Evolutionary conservation across 2,888 invertebrate genomes (phyloP).

Genomic region (Carterocephalus palaemon): DNA sequence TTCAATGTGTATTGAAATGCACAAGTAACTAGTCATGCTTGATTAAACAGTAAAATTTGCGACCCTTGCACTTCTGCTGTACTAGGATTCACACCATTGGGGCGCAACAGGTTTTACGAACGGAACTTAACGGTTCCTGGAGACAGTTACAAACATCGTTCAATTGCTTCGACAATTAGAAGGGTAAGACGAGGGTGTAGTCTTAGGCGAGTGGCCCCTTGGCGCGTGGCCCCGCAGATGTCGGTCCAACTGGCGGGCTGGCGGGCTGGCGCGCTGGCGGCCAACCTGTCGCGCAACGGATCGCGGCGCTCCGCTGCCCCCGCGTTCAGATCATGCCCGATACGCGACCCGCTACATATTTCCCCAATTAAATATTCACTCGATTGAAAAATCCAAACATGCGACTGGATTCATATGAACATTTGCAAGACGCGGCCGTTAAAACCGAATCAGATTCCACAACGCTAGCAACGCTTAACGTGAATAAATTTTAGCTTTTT

Average conservation of each 20-base stretch:
- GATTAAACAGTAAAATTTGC: conserved; percentile 61
- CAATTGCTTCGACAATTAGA: conserved; percentile 56
- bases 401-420: not conserved
- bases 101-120: conserved; percentile 67
- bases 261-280: too few species aligned
- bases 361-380: conserved; percentile 33
- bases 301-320: conserved; percentile 67
- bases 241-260: conserved; percentile 67
- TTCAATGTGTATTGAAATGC: not conserved
- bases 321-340: conserved; percentile 58
- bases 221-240: conserved; percentile 65
- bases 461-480: conserved; percentile 8
- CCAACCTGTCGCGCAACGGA: conserved; percentile 77
- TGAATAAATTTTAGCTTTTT: conserved; percentile 16
- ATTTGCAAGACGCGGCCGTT: too few species aligned
- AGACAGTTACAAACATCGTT: conserved; percentile 60
- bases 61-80: conserved; percentile 68
- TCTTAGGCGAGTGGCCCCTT: conserved; percentile 53
- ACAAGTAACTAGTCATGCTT: conserved; percentile 65
- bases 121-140: conserved; percentile 72
- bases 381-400: not conserved
- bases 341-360: conserved; percentile 54
- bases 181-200: conserved; percentile 70
- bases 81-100: conserved; percentile 50
- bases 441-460: conserved; percentile 9